A percentile compares a stretch with the other conserved stretches of the same genome.
phyloP scores from a whole-genome alignment of 2,888 invertebrate species.

The Sesamia inferens region DNA sequence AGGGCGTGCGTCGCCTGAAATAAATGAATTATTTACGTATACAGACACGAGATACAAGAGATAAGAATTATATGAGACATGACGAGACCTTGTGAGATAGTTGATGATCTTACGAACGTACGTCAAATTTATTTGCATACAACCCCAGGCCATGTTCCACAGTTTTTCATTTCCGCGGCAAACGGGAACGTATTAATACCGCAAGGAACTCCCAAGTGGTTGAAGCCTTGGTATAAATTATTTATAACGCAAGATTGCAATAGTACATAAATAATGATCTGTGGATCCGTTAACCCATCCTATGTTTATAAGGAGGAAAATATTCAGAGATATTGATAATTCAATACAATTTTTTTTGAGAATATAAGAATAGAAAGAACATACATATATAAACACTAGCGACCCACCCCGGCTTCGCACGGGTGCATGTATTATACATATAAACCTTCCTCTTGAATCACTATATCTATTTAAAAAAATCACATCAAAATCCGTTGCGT shows the following conservation, averaged over 20 bases:
- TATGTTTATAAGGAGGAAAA: conserved; percentile 28
- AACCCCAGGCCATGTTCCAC: not conserved
- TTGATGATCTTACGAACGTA: not conserved
- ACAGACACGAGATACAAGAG: not conserved
- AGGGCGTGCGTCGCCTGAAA: too few relatives aligned
- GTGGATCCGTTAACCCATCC: conserved; percentile 28
- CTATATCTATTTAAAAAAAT: too few relatives aligned
- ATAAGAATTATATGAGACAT: not conserved
- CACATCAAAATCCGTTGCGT: too few relatives aligned
- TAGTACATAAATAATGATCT: conserved; percentile 45
- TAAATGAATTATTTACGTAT: too few relatives aligned
- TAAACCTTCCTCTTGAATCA: too few relatives aligned
- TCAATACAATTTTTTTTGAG: conserved; percentile 12
- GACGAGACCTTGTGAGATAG: not conserved
- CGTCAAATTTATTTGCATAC: conserved; percentile 3
- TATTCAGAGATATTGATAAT: conserved; percentile 36
- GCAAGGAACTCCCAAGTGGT: conserved; percentile 32
- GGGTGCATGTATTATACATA: too few relatives aligned
- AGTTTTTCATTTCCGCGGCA: conserved; percentile 21
- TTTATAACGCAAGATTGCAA: conserved; percentile 44
- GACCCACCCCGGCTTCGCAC: too few relatives aligned
- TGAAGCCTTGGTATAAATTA: conserved; percentile 25
- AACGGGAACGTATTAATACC: conserved; percentile 26
- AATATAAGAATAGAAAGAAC: too few relatives aligned
- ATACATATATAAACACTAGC: too few relatives aligned